A percentile compares a stretch with the other conserved stretches of the same genome.
Conservation (phyloP, 2,113 vertebrate genomes). For the Colistium nudipinnis region DNA sequence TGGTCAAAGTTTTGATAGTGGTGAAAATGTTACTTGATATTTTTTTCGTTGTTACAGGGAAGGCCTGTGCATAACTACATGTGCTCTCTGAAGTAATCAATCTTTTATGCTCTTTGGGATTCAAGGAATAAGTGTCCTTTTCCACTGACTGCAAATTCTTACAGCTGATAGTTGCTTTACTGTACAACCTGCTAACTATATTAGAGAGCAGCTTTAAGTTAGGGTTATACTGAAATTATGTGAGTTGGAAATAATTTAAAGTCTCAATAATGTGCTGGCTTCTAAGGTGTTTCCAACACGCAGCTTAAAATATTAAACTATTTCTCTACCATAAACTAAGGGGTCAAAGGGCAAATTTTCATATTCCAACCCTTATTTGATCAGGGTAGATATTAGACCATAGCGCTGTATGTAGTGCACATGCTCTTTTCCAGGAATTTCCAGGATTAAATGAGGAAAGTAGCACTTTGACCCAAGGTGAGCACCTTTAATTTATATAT, state of each 20-base stretch:
- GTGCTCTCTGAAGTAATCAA: not conserved
- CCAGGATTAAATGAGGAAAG: conserved; percentile 55
- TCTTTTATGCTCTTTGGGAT: conserved; percentile 34
- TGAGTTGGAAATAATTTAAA: not conserved
- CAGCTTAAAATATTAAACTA: not conserved
- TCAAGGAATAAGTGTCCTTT: conserved; percentile 45
- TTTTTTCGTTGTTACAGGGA: conserved; percentile 32
- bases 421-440: conserved; percentile 61
- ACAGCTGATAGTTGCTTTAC: not conserved
- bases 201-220: not conserved
- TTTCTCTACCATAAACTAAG: not conserved
- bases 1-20: no score
- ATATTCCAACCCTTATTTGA: not conserved
- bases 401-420: conserved; percentile 6
- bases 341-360: not conserved
- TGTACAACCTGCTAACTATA: conserved; percentile 2
- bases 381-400: not conserved
- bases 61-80: not conserved
- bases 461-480: conserved; percentile 63
- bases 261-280: not conserved
- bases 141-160: conserved; percentile 28
- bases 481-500: conserved; percentile 39
- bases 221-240: not conserved
- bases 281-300: not conserved
- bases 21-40: no score